These are phyloP conservation scores for Pammene fasciana DNA, from an alignment of 2,888 invertebrate species.

Conservation along the genomic window DNA sequence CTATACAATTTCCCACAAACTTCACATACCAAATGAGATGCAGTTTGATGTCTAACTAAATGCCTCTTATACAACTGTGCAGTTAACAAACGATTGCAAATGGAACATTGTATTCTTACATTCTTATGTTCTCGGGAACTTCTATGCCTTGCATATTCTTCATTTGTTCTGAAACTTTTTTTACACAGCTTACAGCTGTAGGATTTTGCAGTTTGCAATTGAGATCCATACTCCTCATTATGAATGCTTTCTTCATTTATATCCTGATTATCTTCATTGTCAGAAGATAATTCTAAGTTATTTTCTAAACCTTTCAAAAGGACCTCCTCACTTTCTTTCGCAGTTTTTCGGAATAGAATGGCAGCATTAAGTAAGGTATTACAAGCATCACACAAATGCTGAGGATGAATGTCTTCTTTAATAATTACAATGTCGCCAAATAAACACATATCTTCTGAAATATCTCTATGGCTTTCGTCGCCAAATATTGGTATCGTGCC, in stretches of 20 bases:
- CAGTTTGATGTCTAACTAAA: conserved; percentile 52
- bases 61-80: conserved; percentile 56
- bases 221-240: conserved; percentile 19
- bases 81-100: conserved; percentile 52
- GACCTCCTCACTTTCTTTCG: conserved; percentile 55
- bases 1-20: conserved; percentile 65
- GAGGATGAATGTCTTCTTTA: conserved; percentile 58
- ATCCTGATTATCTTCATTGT: conserved; percentile 1
- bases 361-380: conserved; percentile 56
- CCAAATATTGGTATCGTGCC: conserved; percentile 59
- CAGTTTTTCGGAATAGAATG: conserved; percentile 58
- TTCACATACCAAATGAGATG: conserved; percentile 62
- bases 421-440: conserved; percentile 57
- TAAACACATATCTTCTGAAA: conserved; percentile 57
- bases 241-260: conserved; percentile 22
- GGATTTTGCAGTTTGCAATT: conserved; percentile 18
- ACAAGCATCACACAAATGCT: conserved; percentile 60
- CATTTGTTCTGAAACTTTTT: conserved; percentile 44
- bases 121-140: conserved; percentile 51
- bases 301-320: conserved; percentile 46
- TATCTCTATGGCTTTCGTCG: conserved; percentile 47
- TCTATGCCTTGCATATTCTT: conserved; percentile 51
- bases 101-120: conserved; percentile 53
- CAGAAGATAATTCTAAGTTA: neutral
- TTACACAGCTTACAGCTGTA: conserved; percentile 47